Evolutionary conservation across 2,888 invertebrate species (phyloP), one percentile per base, ranked within the genome.

Genomic region (Drosophila barbarae): DNA sequence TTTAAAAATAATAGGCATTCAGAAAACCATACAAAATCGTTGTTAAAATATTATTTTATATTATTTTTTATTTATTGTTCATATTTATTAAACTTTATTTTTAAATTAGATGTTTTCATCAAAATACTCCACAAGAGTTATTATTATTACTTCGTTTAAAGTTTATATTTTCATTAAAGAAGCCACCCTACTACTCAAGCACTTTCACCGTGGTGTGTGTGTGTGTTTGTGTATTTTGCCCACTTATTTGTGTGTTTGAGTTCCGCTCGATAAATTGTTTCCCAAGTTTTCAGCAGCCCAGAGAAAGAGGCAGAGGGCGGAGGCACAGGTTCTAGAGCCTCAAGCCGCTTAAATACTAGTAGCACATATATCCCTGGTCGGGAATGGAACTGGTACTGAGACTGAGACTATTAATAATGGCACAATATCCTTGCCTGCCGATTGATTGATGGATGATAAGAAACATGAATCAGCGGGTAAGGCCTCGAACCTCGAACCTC

Each of bases 391-490:
- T 56, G 35, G 42, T 13, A 30, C 46, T 34, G 47, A 15, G 30
- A 18, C 47, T 21, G 49, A 42, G 67, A 76, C 73, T 69, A 82
- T 84, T 75, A 73, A 75, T 78, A 75, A 76, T 65, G 56, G 64
- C 63, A 60, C 59, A 55, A 70, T 65, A 70, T 60, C 68, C 64
- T 56, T 35, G 51, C 65, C 63, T 68, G 81, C 79, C 77, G 63
- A 74, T 69, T 84, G 80, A 80, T 80, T 85, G 79, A 83, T 85
- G 68, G 58, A 69, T 77, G 84, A 72, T 71, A 76, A 69, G 66
- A 65, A 69, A 55, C 64, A 68, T 69, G 68, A 74, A 69, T 58
- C 49, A 65, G 60, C 52, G 51, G 35, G 38, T 47, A 32, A 32
- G 69, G 69, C 38, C 32, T 18, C n/a, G 9, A 12, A 30, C 13